These are phyloP conservation scores for Xanthia togata DNA, from an alignment of 2,888 invertebrate genomes.

Conservation along the genomic window DNA sequence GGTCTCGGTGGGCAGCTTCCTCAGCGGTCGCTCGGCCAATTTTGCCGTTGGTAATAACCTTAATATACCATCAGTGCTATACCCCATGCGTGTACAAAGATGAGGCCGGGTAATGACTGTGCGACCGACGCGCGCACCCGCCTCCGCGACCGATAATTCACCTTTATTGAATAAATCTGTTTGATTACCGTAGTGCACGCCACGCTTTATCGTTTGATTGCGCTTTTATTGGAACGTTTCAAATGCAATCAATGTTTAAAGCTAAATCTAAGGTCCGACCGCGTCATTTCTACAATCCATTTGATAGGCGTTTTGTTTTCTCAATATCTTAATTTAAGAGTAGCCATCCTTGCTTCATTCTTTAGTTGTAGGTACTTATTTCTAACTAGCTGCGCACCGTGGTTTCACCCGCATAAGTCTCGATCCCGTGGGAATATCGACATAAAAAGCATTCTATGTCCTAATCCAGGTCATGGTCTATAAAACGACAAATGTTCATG, in stretches of 20 bases:
- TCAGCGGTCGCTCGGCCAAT: constrained; percentile 89
- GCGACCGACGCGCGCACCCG: constrained; percentile 75
- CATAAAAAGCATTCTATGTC: too few relatives aligned
- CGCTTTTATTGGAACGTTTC: constrained; percentile 46
- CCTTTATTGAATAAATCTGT: constrained; percentile 79
- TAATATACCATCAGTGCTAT: constrained; percentile 88
- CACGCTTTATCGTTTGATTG: constrained; percentile 50
- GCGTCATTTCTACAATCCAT: constrained; percentile 12
- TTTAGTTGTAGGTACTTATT: neutral
- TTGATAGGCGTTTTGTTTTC: neutral
- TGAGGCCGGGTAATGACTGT: constrained; percentile 83
- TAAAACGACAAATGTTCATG: too few relatives aligned
- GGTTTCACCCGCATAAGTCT: too few relatives aligned
- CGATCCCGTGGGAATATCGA: too few relatives aligned
- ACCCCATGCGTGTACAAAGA: constrained; percentile 87
- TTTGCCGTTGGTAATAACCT: constrained; percentile 88
- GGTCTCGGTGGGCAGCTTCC: constrained; percentile 88
- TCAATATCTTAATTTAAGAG: neutral
- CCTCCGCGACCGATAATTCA: constrained; percentile 76
- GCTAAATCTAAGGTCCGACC: neutral
- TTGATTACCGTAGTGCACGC: constrained; percentile 65
- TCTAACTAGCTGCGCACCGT: neutral
- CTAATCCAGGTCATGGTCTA: too few relatives aligned
- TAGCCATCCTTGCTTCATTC: too few relatives aligned
- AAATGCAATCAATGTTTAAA: constrained; percentile 28